Conservation (phyloP, 2,113 vertebrate genomes). For the Emberiza fucata region DNA sequence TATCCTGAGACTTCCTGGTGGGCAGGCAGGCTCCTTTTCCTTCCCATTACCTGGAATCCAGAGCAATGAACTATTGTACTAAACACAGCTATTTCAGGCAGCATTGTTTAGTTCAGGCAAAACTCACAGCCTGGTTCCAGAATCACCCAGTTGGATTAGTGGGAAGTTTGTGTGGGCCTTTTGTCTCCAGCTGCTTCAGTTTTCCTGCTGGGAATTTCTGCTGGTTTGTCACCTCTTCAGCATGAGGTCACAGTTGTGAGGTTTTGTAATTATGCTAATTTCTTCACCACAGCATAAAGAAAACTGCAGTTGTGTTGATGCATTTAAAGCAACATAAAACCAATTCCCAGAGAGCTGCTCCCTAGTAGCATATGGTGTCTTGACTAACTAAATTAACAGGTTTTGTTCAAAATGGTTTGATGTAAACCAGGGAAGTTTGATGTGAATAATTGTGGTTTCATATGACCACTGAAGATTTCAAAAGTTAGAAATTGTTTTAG, state of each 20-base stretch:
- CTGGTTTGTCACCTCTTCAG: constrained; percentile 23
- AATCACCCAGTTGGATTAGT: neutral
- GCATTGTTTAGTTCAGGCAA: constrained; percentile 28
- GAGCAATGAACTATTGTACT: constrained; percentile 31
- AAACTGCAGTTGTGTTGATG: neutral
- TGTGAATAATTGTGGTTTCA: neutral
- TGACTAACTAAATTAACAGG: neutral
- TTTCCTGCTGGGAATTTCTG: constrained; percentile 33
- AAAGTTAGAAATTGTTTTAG: neutral
- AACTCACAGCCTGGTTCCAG: constrained; percentile 18
- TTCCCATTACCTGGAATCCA: constrained; percentile 48
- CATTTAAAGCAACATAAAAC: neutral
- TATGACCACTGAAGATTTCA: neutral
- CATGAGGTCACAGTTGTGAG: neutral
- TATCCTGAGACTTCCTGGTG: constrained; percentile 1
- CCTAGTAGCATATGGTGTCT: neutral
- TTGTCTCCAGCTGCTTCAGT: constrained; percentile 34
- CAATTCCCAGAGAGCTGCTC: neutral
- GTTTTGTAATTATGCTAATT: neutral
- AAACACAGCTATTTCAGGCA: constrained; percentile 5
- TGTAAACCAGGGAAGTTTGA: neutral
- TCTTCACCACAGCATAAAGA: neutral
- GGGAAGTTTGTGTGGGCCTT: neutral
- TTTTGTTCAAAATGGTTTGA: neutral
- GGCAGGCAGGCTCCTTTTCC: constrained; percentile 18